Percentiles rank a stretch among this genome's conserved stretches.
phyloP scores from a whole-genome alignment of 2,113 vertebrate genomes.

The Ammospiza caudacuta region DNA sequence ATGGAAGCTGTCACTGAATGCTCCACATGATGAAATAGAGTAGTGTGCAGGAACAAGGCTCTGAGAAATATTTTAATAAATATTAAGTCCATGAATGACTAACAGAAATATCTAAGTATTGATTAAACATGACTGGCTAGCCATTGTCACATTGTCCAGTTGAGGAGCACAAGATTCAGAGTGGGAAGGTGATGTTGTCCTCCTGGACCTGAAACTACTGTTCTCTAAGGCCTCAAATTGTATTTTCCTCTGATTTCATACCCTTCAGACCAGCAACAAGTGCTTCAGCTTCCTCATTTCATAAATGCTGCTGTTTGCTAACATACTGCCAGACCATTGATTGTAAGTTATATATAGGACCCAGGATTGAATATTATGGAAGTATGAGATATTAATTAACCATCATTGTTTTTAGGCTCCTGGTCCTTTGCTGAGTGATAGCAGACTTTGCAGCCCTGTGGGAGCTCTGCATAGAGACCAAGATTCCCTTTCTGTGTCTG shows the following conservation, averaged over 20 bases:
- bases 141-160: background rate
- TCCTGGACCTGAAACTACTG: background rate
- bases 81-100: background rate
- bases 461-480: background rate
- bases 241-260: background rate
- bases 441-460: background rate
- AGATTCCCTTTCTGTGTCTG: background rate
- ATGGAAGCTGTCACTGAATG: background rate
- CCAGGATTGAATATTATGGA: background rate
- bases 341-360: background rate
- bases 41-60: background rate
- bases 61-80: slow-evolving; percentile 1
- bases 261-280: background rate
- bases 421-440: background rate
- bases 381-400: background rate
- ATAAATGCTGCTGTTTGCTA: background rate
- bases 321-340: background rate
- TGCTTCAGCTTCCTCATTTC: background rate
- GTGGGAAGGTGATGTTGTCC: background rate
- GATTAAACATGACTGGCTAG: background rate
- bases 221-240: background rate
- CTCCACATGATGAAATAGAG: background rate
- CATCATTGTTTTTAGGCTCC: background rate
- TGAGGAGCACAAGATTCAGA: background rate
- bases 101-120: background rate